Evolutionary conservation across 1,140 invertebrate genomes (phyloP).

Genomic region (Drosophila nebulosa): DNA sequence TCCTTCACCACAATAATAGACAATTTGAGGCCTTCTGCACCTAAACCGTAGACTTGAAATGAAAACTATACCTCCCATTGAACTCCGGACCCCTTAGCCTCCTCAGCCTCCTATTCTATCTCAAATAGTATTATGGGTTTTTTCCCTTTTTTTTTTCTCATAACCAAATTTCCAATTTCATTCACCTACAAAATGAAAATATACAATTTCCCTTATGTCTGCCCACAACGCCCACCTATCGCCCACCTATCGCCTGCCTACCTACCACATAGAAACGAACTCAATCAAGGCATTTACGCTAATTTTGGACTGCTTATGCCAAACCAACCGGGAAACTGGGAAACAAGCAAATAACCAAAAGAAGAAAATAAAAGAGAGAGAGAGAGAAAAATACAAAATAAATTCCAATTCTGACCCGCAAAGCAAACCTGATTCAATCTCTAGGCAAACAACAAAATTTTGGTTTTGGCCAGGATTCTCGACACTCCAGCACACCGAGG

Average conservation of each 20-base stretch:
- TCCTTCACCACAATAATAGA: not conserved
- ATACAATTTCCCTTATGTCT: conserved; percentile 23
- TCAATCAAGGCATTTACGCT: conserved; percentile 61
- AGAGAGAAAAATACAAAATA: not conserved
- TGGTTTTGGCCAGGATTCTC: not conserved
- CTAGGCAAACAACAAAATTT: conserved; percentile 1
- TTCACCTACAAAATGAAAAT: not conserved
- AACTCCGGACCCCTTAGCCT: too few species aligned
- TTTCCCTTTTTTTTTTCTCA: not conserved
- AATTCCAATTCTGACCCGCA: conserved; percentile 40
- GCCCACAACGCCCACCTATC: too few species aligned
- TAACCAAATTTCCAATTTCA: conserved; percentile 11
- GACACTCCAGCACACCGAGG: not conserved
- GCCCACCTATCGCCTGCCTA: not conserved
- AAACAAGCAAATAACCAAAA: conserved; percentile 7
- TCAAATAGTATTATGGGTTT: not conserved
- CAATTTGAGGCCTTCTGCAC: not conserved
- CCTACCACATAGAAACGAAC: conserved; percentile 8
- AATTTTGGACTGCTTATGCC: conserved; percentile 45
- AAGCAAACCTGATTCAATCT: conserved; percentile 8
- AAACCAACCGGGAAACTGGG: conserved; percentile 6
- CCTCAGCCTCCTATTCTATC: not conserved
- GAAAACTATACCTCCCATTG: not conserved
- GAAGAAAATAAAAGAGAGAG: not conserved
- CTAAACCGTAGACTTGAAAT: not conserved